Evolutionary conservation across 2,888 invertebrate species (phyloP).

Genomic region (Acanthosoma haemorrhoidale): DNA sequence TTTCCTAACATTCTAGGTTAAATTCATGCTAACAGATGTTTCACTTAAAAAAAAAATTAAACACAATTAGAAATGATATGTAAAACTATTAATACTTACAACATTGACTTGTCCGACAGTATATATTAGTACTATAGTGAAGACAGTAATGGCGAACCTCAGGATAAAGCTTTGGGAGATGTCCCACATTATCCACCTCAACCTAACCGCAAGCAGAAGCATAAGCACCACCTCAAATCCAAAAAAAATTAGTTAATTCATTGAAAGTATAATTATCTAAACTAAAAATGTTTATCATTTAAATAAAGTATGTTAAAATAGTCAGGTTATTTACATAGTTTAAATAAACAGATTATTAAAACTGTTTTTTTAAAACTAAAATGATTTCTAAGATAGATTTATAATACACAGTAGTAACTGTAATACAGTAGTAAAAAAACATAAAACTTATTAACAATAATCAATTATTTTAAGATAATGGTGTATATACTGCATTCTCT

Average conservation of each 20-base stretch:
- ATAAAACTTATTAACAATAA: not conserved
- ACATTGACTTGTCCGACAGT: constrained; percentile 89
- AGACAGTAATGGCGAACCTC: constrained; percentile 77
- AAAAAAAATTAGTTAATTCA: constrained; percentile 18
- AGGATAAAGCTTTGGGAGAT: constrained; percentile 76
- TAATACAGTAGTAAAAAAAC: no score
- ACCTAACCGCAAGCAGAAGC: constrained; percentile 72
- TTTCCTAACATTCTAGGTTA: no score
- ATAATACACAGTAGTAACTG: no score
- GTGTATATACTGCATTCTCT: not conserved
- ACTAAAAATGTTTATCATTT: no score
- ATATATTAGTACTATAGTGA: constrained; percentile 79
- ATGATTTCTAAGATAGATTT: no score
- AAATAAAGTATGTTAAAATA: no score
- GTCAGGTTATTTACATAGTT: not conserved
- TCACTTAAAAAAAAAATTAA: no score
- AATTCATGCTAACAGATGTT: no score
- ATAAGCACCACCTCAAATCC: constrained; percentile 61
- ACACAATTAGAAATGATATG: no score
- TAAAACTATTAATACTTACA: constrained; percentile 55
- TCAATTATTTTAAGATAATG: not conserved
- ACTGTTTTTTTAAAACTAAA: no score
- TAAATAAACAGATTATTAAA: no score
- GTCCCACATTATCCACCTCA: constrained; percentile 81
- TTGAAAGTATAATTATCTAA: no score